These are phyloP conservation scores for Euphydryas editha DNA, from an alignment of 2,888 invertebrate species.

Conservation along the genomic window DNA sequence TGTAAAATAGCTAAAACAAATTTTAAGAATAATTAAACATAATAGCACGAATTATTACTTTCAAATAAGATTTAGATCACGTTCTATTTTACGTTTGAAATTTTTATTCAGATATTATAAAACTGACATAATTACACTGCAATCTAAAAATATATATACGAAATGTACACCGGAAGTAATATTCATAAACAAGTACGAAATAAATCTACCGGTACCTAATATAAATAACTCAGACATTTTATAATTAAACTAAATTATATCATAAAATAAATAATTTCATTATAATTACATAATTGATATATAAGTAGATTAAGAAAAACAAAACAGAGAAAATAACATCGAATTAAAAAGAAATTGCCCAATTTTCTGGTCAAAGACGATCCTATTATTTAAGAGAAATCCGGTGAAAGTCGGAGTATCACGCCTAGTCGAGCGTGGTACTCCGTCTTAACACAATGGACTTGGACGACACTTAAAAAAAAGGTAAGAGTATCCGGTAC, in stretches of 20 bases:
- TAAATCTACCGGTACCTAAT: too few relatives aligned
- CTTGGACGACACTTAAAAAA: slow-evolving; percentile 31
- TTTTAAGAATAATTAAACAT: too few relatives aligned
- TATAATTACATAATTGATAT: background rate
- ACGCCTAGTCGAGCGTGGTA: slow-evolving; percentile 50
- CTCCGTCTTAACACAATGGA: slow-evolving; percentile 51
- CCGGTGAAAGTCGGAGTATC: slow-evolving; percentile 54
- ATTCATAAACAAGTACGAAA: too few relatives aligned
- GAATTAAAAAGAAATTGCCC: slow-evolving; percentile 21
- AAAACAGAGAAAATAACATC: slow-evolving; percentile 5
- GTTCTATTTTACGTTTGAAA: too few relatives aligned
- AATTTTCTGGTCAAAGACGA: slow-evolving; percentile 30
- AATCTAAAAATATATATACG: too few relatives aligned
- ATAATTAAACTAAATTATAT: background rate
- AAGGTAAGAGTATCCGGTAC: slow-evolving; percentile 35
- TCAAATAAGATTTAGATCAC: too few relatives aligned
- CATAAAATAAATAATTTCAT: background rate
- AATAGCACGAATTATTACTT: too few relatives aligned
- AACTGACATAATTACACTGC: too few relatives aligned
- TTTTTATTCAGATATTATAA: too few relatives aligned
- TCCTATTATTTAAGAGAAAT: slow-evolving; percentile 50
- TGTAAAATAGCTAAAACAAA: too few relatives aligned
- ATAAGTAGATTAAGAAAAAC: background rate
- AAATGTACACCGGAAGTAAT: too few relatives aligned
- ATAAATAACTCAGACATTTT: background rate